These are phyloP conservation scores for Geotrypetes seraphini DNA, from an alignment of 2,797 vertebrate genomes.

Conservation along the genomic window DNA sequence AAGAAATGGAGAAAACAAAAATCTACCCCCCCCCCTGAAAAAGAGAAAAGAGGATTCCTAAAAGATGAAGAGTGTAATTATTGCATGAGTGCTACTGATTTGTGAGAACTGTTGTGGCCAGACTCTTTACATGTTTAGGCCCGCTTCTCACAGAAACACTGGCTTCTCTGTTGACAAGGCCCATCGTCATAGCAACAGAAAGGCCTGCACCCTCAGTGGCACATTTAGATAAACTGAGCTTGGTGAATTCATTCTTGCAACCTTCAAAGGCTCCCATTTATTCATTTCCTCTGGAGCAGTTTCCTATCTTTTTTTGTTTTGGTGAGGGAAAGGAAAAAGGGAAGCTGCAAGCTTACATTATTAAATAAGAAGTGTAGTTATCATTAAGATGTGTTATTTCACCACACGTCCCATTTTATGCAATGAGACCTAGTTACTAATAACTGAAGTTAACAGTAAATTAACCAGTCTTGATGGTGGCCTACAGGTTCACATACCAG, in stretches of 20 bases:
- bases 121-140: constrained; percentile 51
- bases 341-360: no score
- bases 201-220: constrained; percentile 38
- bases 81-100: constrained; percentile 51
- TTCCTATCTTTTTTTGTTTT: constrained; percentile 31
- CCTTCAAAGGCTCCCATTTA: constrained; percentile 42
- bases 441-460: no score
- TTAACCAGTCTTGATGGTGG: no score
- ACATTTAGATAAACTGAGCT: constrained; percentile 45
- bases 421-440: no score
- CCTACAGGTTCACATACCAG: no score
- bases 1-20: constrained; percentile 37
- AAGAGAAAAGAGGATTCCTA: constrained; percentile 41
- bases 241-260: constrained; percentile 53
- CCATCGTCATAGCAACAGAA: constrained; percentile 47
- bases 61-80: constrained; percentile 41
- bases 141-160: constrained; percentile 51
- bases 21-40: no score
- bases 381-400: no score
- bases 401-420: no score
- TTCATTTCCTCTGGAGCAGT: constrained; percentile 43
- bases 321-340: no score
- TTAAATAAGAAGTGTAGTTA: no score
- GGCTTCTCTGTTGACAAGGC: constrained; percentile 45
- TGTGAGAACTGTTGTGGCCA: constrained; percentile 43